phyloP scores from a whole-genome alignment of 2,113 vertebrate genomes.

The Petromus typicus region DNA sequence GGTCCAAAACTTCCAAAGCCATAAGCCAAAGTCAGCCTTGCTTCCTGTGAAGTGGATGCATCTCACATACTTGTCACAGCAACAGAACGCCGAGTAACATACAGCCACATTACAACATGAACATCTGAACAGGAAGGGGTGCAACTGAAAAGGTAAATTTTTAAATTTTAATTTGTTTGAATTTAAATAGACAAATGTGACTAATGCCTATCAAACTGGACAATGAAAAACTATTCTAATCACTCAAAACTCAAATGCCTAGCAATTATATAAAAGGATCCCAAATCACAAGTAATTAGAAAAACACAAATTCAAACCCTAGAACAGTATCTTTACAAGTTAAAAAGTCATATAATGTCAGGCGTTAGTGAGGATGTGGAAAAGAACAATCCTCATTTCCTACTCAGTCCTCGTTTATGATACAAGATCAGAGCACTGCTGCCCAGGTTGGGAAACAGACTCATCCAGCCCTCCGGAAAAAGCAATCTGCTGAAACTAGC shows the following conservation, averaged over 20 bases:
- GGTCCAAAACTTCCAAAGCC: background rate
- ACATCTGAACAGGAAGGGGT: background rate
- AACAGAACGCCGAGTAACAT: background rate
- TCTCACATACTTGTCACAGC: background rate
- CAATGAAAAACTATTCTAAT: slow-evolving; percentile 2
- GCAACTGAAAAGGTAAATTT: background rate
- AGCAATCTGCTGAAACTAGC: background rate
- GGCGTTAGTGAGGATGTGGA: background rate
- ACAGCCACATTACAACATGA: background rate
- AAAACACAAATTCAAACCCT: slow-evolving; percentile 28
- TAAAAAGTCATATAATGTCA: background rate
- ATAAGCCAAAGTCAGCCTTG: background rate
- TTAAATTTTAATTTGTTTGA: slow-evolving; percentile 23
- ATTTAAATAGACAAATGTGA: background rate
- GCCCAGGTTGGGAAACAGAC: background rate
- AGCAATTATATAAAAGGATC: background rate
- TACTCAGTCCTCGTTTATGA: background rate
- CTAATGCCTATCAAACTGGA: background rate
- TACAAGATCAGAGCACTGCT: background rate
- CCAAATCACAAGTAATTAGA: background rate
- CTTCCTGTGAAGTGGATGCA: background rate
- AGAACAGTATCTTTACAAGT: background rate
- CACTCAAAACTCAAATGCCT: background rate
- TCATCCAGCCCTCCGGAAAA: background rate
- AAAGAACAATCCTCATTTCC: background rate